Evolutionary conservation across 2,797 vertebrate genomes (phyloP).

Genomic region (Sphenodon punctatus): DNA sequence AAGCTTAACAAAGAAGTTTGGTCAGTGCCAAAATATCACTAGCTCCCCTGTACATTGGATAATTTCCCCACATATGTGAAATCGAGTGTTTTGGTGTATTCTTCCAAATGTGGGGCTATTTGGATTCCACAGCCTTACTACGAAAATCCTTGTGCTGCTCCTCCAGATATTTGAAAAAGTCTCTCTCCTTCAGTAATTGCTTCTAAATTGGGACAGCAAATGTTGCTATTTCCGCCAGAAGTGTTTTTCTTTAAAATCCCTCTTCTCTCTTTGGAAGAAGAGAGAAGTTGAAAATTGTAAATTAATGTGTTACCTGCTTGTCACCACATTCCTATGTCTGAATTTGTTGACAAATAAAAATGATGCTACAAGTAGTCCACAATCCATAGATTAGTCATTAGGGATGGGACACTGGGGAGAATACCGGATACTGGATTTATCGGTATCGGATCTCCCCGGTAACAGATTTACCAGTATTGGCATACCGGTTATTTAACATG

Average conservation of each 20-base stretch:
- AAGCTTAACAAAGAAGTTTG: too few relatives aligned
- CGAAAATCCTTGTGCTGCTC: background rate
- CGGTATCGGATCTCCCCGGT: too few relatives aligned
- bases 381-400: background rate
- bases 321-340: background rate
- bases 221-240: background rate
- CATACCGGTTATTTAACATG: too few relatives aligned
- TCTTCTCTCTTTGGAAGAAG: background rate
- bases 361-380: background rate
- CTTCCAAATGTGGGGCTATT: too few relatives aligned
- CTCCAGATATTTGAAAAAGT: background rate
- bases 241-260: background rate
- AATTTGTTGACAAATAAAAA: background rate
- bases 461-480: too few relatives aligned
- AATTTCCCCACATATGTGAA: background rate
- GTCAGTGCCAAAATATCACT: too few relatives aligned
- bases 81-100: background rate
- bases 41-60: background rate
- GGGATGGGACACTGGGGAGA: too few relatives aligned
- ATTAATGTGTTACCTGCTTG: background rate
- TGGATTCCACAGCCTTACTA: too few relatives aligned
- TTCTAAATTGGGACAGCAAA: background rate
- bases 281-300: background rate
- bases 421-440: too few relatives aligned
- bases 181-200: background rate